Evolutionary conservation across 2,113 vertebrate species (phyloP), one percentile per base, ranked within the genome.

Genomic region (Daubentonia madagascariensis): DNA sequence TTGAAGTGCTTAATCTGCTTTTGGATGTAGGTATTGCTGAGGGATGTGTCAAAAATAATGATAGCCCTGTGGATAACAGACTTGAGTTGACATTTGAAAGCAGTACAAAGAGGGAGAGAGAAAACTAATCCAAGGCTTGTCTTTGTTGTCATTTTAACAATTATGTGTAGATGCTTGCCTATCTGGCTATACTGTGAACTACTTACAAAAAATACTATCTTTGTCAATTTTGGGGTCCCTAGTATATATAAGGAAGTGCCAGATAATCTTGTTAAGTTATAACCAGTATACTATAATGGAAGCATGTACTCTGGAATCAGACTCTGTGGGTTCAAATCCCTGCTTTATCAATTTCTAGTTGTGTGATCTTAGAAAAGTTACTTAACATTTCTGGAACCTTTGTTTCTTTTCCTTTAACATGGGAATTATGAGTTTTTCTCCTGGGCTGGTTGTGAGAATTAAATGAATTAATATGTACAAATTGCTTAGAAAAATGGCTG

Each of bases 391-490:
- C 2, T 20, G 35, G 23, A 12, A 6, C 5, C 40, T 91, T 79
- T 91, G 22, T 63, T 90, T 87, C 20, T 75, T 45, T 28, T 92
- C 3, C n/a, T 88, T 5, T 79, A 76, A 85, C 93, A 37, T 40
- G 9, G 25, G 3, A 70, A 63, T 70, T 91, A 63, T 48, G 10
- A 50, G 89, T 72, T 57, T 48, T 72, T 92, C 52, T 89, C 20
- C 35, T 85, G 25, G 37, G 7, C 13, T 67, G 75, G 63, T 59
- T 57, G 75, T 52, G 28, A 78, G 8, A 73, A 89, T 52, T 54
- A 96, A 90, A 87, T 94, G 16, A 92, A 87, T 84, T 89, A 40
- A 75, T 73, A 67, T 68, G 45, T 28, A 79, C 20, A 52, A 89
- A 86, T 79, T 73, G 30, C 65, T 89, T 81, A 89, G 78, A 68